These are phyloP conservation scores for Donacobius atricapilla DNA, from an alignment of 2,113 vertebrate genomes.

Conservation along the genomic window DNA sequence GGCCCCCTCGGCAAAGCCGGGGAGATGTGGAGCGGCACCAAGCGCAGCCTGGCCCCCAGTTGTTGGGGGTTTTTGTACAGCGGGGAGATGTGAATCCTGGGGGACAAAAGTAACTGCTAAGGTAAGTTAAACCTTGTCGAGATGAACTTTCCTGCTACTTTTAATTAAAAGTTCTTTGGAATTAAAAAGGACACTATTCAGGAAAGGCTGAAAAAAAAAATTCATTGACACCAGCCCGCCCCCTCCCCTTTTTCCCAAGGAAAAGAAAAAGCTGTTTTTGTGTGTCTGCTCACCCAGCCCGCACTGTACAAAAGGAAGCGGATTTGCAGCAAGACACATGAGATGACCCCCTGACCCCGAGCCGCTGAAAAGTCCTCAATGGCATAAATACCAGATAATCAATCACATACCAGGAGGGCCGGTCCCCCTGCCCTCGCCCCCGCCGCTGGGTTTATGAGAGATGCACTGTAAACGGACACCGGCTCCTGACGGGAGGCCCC, in stretches of 20 bases:
- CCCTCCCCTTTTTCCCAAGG: slow-evolving; percentile 89
- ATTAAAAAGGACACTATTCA: slow-evolving; percentile 85
- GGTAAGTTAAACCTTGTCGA: slow-evolving; percentile 81
- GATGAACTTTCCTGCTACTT: slow-evolving; percentile 81
- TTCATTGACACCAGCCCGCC: slow-evolving; percentile 82
- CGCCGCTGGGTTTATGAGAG: slow-evolving; percentile 77
- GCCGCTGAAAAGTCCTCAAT: slow-evolving; percentile 90
- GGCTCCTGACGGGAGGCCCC: slow-evolving; percentile 72
- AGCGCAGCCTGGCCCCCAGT: not conserved
- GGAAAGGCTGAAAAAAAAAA: slow-evolving; percentile 75
- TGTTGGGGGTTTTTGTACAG: not conserved
- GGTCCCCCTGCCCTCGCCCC: slow-evolving; percentile 80
- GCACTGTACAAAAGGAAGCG: slow-evolving; percentile 98
- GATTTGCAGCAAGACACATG: slow-evolving; percentile 88
- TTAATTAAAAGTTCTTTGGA: slow-evolving; percentile 85
- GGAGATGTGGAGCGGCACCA: not conserved
- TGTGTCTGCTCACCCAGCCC: slow-evolving; percentile 81
- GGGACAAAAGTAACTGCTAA: slow-evolving; percentile 78
- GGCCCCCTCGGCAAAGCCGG: not conserved
- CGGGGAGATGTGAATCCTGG: slow-evolving; percentile 31
- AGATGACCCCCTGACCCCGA: slow-evolving; percentile 91
- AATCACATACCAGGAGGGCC: slow-evolving; percentile 91
- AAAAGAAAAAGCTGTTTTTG: slow-evolving; percentile 84
- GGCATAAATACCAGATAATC: slow-evolving; percentile 95
- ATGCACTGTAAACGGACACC: slow-evolving; percentile 93